phyloP scores from a whole-genome alignment of 2,888 invertebrate species.

The Papilio protenor region DNA sequence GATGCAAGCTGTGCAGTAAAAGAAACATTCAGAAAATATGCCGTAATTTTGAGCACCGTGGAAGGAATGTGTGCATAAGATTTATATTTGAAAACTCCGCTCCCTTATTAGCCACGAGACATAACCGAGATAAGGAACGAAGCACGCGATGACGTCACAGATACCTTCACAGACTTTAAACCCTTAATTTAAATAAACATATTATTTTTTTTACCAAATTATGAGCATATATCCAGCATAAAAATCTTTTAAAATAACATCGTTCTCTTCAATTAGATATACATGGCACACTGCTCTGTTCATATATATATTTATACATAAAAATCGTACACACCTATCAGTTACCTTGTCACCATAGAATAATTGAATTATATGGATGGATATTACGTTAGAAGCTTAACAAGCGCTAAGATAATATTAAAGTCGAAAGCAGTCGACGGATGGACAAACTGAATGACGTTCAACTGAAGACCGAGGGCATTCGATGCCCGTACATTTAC shows the following conservation, averaged over 20 bases:
- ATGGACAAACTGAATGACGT: constrained; percentile 57
- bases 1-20: constrained; percentile 41
- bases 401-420: constrained; percentile 68
- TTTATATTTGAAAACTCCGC: constrained; percentile 57
- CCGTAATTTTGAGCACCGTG: constrained; percentile 83
- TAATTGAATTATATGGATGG: constrained; percentile 84
- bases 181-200: constrained; percentile 81
- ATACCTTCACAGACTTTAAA: constrained; percentile 66
- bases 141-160: constrained; percentile 52
- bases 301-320: constrained; percentile 71
- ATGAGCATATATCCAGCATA: constrained; percentile 83
- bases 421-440: constrained; percentile 64
- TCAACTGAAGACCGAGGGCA: constrained; percentile 64
- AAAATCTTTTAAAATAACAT: constrained; percentile 79
- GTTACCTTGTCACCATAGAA: constrained; percentile 83
- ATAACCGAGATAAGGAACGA: neutral
- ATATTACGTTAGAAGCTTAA: constrained; percentile 80
- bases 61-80: constrained; percentile 87
- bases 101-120: neutral
- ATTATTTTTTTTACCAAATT: constrained; percentile 81
- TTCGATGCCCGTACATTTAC: constrained; percentile 65
- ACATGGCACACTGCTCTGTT: constrained; percentile 83
- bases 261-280: constrained; percentile 78
- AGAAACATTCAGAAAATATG: constrained; percentile 22
- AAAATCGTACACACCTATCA: constrained; percentile 75